Percentiles rank a stretch among this genome's conserved stretches.
These are phyloP conservation scores for Drosophila mayaguana DNA, from an alignment of 2,888 invertebrate species.

Conservation along the genomic window DNA sequence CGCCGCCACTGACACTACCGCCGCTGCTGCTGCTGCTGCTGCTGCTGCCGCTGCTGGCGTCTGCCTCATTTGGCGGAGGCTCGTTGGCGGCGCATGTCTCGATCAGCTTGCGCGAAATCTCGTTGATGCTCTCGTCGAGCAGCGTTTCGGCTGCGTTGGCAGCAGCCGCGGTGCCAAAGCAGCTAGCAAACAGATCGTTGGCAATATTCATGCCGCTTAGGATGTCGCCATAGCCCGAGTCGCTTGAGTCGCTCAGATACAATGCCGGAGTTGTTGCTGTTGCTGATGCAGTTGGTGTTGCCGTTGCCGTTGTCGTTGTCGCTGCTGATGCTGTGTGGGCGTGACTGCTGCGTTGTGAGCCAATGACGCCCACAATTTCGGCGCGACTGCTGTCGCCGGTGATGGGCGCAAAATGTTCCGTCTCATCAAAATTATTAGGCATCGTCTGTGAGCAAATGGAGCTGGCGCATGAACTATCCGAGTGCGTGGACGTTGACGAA, in stretches of 20 bases:
- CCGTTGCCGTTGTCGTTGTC: slow-evolving; percentile 15
- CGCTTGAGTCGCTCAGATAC: slow-evolving; percentile 76
- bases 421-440: slow-evolving; percentile 54
- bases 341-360: slow-evolving; percentile 81
- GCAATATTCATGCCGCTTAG: slow-evolving; percentile 84
- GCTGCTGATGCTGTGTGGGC: slow-evolving; percentile 42
- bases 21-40: slow-evolving; percentile 11
- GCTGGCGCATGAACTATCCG: slow-evolving; percentile 67
- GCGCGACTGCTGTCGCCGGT: slow-evolving; percentile 77
- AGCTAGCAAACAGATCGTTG: slow-evolving; percentile 82
- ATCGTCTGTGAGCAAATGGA: slow-evolving; percentile 61
- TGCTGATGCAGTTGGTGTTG: slow-evolving; percentile 19
- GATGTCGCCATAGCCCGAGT: slow-evolving; percentile 84
- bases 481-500: slow-evolving; percentile 66
- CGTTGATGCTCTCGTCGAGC: slow-evolving; percentile 84
- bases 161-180: slow-evolving; percentile 44
- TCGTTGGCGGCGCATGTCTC: slow-evolving; percentile 84
- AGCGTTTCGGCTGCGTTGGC: slow-evolving; percentile 72
- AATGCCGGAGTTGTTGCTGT: slow-evolving; percentile 33
- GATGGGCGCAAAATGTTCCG: slow-evolving; percentile 74
- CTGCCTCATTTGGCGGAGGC: slow-evolving; percentile 22
- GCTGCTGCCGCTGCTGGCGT: slow-evolving; percentile 6
- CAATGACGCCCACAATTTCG: slow-evolving; percentile 83
- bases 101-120: slow-evolving; percentile 85
- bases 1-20: slow-evolving; percentile 25